Evolutionary conservation across 1,140 invertebrate species (phyloP), one percentile per base, ranked within the genome.

Genomic region (Drosophila ercepeae): DNA sequence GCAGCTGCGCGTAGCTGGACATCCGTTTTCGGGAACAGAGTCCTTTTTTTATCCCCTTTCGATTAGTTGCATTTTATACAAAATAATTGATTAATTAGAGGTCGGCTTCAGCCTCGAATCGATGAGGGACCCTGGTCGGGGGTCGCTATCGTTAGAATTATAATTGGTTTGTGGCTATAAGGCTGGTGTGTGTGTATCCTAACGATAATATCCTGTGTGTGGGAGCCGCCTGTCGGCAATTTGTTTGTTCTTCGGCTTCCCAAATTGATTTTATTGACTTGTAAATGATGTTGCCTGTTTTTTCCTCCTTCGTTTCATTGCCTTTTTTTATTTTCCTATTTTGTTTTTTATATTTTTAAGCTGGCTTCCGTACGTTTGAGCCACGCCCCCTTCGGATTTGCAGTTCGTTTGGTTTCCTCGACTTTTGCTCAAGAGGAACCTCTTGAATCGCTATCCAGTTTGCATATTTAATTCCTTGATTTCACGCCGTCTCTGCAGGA

Each of bases 21-120:
- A 32, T 32, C 7, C 21, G 29, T 8, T 18, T 18, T 29, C n/a
- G 58, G 58, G 32, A 21, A 39, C 44, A 36, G 11, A 72, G 23
- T 71, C 57, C 68, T 42, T 32, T 61, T 64, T 13, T 5, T 39
- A n/a, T 32, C 34, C 18, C 29, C n/a, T 23, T 44, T 9, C 25
- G 51, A 86, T 86, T 81, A 76, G 82, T 88, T 88, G 73, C 48
- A 51, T 72, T 81, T 88, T 83, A 83, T 86, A 68, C n/a, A n/a
- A n/a, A n/a, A n/a, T 90, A 90, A 90, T 90, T 90, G 89, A 90
- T 90, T 90, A 90, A 90, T 90, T 90, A 90, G 70, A 90, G 81
- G 88, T 55, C 82, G 88, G 82, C 74, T 58, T 77, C 72, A 79
- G 53, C 46, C 42, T 19, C 19, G 25, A 52, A 39, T 48, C 29